Base-by-base conservation (phyloP, 1,140 invertebrate species). In the Aplysia californica region DNA sequence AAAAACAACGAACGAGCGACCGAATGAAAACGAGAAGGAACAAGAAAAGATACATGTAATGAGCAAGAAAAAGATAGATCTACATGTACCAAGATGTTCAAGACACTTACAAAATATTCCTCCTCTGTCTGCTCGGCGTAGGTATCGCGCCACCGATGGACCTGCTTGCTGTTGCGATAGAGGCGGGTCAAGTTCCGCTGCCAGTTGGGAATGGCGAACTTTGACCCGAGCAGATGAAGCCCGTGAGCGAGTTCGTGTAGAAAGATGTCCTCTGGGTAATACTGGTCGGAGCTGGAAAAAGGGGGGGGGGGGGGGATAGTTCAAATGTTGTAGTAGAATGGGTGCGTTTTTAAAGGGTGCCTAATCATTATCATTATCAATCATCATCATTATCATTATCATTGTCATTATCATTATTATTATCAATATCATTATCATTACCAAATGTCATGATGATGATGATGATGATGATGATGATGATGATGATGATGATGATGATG, bases 241-340 rank as follows among this genome's bases (percentile, higher is more conserved):
- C 69, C 69, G 23, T 72, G 69, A n/a, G 69, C 39, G 1, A 72
- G 3, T 26, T 72, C 69, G 55, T 72, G 69, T 1, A 72, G 44
- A 10, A 72, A 29, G 18, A 72, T 59, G 41, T 69, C 67, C 26
- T 69, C 67, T 26, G 23, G 23, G 10, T 41, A 44, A 26, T 69
- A 69, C 4, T 5, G 39, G 39, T 72, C 69, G 2, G 35, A 23
- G 35, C 23, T 10, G 15, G 15, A 10, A 26, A 15, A 26, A 20
- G 6, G 10, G 10, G 26, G 10, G 15, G 15, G 59, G 10, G 10
- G 29, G 10, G 29, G 26, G 10, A 10, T 61, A 61, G 29, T 26
- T 20, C 10, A 61, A 61, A 29, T 61, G 10, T 18, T 10, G 10
- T 61, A 15, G 29, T 20, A 61, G 18, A 26, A 61, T 61, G 15